Base-by-base conservation (phyloP, 2,888 invertebrate species). In the Coelinius sp. region DNA sequence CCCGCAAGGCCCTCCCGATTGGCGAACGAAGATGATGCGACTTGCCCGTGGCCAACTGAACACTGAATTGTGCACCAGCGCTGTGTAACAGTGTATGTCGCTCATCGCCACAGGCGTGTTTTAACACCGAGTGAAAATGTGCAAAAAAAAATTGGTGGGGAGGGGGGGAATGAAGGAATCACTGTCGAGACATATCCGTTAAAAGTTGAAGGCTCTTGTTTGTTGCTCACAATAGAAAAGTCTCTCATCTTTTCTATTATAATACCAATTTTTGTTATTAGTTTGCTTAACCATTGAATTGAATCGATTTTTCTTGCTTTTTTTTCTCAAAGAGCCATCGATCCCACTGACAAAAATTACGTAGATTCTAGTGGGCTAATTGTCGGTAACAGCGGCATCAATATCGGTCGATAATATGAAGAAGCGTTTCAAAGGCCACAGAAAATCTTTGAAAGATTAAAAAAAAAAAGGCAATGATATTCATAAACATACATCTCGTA, bases 21-120 rank as follows among this genome's bases (percentile, higher is more conserved):
- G 81, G 78, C 79, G 81, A 70, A 78, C 82, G 75, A 77, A 78
- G 77, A 76, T 76, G 74, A 78, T 75, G 75, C 73, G 73, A 73
- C 70, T 73, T 38, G 53, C 70, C 53, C 44, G 17, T 24, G 56
- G 68, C 17, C 56, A n/a, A 38, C 12, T 31, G 20, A 56, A 59
- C 56, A 38, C 56, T 68, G 56, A 59, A 68, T 68, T 56, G 56
- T 56, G 27, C 41, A 53, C 35, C 31, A 12, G 20, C 20, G 6
- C 44, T 27, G n/a, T n/a, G n/a, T 27, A 20, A 52, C 24, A 52
- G 52, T 31, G 12, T 53, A 27, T 59, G 59, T 59, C 59, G 31
- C 14, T 31, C 38, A 35, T 67, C 35, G 53, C 53, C 52, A 22
- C 14, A 24, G 22, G 66, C 22, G 22, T 35, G 66, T 67, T 67